Evolutionary conservation across 2,797 vertebrate species (phyloP).

Genomic region (Coluber constrictor): DNA sequence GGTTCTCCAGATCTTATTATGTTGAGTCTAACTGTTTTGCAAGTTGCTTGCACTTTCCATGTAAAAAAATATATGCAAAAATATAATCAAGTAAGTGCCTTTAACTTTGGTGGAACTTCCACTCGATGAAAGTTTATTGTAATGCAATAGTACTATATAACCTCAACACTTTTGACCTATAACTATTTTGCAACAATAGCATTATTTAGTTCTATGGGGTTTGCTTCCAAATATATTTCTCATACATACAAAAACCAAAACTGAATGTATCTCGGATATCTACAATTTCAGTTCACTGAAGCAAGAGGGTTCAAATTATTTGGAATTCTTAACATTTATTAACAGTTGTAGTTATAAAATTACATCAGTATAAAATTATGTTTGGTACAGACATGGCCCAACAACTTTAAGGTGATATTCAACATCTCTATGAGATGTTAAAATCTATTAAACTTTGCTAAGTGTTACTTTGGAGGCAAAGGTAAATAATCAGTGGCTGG

Average conservation of each 20-base stretch:
- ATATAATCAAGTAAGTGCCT: not conserved
- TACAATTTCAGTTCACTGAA: not conserved
- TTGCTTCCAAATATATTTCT: not conserved
- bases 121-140: not conserved
- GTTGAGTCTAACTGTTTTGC: not conserved
- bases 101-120: not conserved
- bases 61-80: not conserved
- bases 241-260: not conserved
- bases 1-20: not conserved
- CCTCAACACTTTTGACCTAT: conserved; percentile 43
- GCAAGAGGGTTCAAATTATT: not conserved
- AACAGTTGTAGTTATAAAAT: not conserved
- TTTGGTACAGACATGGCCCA: not conserved
- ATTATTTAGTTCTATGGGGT: not conserved
- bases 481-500: not conserved
- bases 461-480: not conserved
- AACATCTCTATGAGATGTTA: not conserved
- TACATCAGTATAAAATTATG: not conserved
- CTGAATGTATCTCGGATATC: not conserved
- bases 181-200: not conserved
- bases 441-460: not conserved
- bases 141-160: not conserved
- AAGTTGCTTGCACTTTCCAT: not conserved
- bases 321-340: not conserved
- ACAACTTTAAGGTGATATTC: not conserved